Evolutionary conservation across 2,888 invertebrate genomes (phyloP).

Genomic region (Polydrusus cervinus): DNA sequence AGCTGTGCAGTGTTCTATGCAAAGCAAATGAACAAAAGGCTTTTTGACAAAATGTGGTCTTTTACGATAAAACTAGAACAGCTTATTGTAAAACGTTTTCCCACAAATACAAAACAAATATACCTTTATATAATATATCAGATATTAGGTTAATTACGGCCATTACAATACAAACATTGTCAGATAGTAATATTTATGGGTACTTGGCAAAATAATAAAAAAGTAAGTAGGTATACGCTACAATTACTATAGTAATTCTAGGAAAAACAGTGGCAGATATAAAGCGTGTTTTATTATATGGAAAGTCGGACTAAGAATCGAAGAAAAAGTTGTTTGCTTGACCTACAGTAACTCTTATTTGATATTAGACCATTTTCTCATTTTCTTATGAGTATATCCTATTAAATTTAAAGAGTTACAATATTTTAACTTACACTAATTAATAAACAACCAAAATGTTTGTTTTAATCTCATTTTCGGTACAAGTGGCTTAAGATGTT

Average conservation of each 20-base stretch:
- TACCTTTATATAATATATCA: conserved; percentile 19
- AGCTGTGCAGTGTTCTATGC: no score
- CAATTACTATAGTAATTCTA: conserved; percentile 21
- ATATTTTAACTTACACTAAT: no score
- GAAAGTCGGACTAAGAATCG: conserved; percentile 30
- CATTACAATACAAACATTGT: conserved; percentile 42
- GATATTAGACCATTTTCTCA: conserved; percentile 32
- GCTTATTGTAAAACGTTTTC: not conserved
- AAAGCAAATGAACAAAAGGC: not conserved
- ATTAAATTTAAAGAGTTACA: no score
- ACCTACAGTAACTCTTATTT: conserved; percentile 32
- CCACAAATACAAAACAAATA: not conserved
- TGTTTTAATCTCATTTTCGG: no score
- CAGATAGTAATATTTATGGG: conserved; percentile 43
- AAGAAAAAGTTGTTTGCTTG: conserved; percentile 46
- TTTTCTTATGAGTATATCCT: not conserved
- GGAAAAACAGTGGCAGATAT: conserved; percentile 28
- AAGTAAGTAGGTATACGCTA: conserved; percentile 24
- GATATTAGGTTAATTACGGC: conserved; percentile 42
- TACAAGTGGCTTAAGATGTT: no score
- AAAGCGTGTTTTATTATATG: conserved; percentile 30
- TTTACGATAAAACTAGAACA: not conserved
- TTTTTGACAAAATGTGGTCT: not conserved
- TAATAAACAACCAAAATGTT: no score
- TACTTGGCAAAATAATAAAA: conserved; percentile 30